phyloP scores from a whole-genome alignment of 2,888 invertebrate genomes.

The Machimus rusticus region DNA sequence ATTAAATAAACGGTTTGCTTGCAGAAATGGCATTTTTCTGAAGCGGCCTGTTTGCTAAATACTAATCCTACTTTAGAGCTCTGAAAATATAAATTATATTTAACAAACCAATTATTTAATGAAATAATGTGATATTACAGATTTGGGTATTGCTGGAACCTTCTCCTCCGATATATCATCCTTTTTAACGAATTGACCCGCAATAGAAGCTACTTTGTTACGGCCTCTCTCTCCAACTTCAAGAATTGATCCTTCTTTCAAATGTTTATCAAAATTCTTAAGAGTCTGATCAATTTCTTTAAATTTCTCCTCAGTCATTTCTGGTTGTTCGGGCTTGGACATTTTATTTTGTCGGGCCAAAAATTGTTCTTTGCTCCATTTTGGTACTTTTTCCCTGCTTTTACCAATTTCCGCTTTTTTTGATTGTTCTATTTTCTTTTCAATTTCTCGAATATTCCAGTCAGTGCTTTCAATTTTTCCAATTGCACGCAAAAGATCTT shows the following conservation, averaged over 20 bases:
- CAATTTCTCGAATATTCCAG: conserved; percentile 91
- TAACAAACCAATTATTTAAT: background rate
- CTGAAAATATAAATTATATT: conserved; percentile 55
- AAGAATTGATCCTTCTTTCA: conserved; percentile 78
- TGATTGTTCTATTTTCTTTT: conserved; percentile 80
- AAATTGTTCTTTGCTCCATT: conserved; percentile 86
- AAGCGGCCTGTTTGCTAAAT: conserved; percentile 72
- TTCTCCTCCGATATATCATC: conserved; percentile 61
- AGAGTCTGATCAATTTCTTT: conserved; percentile 77
- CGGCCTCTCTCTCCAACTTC: conserved; percentile 70
- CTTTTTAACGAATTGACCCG: conserved; percentile 73
- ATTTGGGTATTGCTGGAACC: conserved; percentile 57
- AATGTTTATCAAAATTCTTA: conserved; percentile 74
- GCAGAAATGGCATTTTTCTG: conserved; percentile 87
- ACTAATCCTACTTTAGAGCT: conserved; percentile 68
- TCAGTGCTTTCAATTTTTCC: conserved; percentile 89
- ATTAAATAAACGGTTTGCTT: conserved; percentile 91
- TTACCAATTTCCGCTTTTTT: conserved; percentile 63
- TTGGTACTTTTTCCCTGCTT: conserved; percentile 80
- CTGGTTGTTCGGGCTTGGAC: conserved; percentile 70
- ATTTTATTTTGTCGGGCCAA: conserved; percentile 75
- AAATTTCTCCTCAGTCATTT: conserved; percentile 69
- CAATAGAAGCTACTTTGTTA: conserved; percentile 86
- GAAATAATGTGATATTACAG: conserved; percentile 57
- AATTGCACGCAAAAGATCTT: conserved; percentile 84